Base-by-base conservation (phyloP, 2,888 invertebrate species). In the Tetrapedia diversipes region DNA sequence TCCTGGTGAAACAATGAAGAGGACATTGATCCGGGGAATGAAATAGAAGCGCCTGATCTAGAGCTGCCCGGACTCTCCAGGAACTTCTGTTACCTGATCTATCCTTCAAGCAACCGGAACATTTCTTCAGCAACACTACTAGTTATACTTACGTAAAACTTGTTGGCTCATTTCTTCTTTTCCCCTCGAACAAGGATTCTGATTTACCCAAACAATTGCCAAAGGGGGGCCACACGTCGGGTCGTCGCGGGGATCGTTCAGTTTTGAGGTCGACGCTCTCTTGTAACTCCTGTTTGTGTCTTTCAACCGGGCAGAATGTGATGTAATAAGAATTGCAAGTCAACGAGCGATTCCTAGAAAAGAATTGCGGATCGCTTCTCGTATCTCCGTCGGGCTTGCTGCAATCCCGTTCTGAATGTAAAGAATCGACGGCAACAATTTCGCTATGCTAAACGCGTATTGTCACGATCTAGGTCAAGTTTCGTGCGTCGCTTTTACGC, bases 401-500 rank as follows among this genome's bases (percentile, higher is more conserved):
- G 69, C 54, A 54, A 59, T 74, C 53, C 29, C 34, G 57, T 7
- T 34, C 34, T 19, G 57, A 37, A 64, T 70, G 45, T 37, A 22
- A 41, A 19, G 49, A 64, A 68, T 79, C 54, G 59, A 63, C 45
- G 19, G 27, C 60, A 47, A 63, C 19, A 16, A 73, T 74, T 78
- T 83, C 45, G 51, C 45, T 65, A 84, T 57, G 63, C 76, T 59
- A 45, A 79, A 53, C 84, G 73, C 79, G 80, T 77, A 73, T 66
- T 51, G 67, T 82, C 63, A 24, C 49, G 71, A 84, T 77, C 56
- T 70, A 57, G 84, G 84, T 84, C 84, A 84, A 82, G 84, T 82
- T 64, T 53, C 79, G 80, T 70, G 57, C 59, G 70, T 73, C 69
- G 68, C 56, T 80, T 82, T 80, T 81, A 54, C 68, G 60, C 63